Evolutionary conservation across 2,797 vertebrate species (phyloP).

Genomic region (Denticeps clupeoides): DNA sequence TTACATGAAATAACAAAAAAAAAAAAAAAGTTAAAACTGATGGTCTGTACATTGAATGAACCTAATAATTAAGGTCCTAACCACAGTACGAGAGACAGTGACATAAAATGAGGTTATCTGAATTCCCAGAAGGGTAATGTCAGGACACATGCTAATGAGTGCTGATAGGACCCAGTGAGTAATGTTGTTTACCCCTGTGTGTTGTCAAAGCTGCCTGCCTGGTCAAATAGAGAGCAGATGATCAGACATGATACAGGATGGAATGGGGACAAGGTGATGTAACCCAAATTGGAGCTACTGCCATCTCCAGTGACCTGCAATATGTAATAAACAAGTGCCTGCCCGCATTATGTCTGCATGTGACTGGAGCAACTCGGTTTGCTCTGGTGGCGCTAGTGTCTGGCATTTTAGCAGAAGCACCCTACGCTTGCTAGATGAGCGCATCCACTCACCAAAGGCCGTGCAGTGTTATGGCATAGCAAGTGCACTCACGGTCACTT

Average conservation of each 20-base stretch:
- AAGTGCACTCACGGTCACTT: too few relatives aligned
- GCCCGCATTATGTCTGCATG: background rate
- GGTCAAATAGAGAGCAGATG: background rate
- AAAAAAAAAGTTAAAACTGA: too few relatives aligned
- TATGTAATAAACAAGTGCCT: background rate
- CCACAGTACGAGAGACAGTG: too few relatives aligned
- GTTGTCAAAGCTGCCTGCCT: constrained; percentile 9
- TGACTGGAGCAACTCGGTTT: background rate
- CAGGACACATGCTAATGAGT: background rate
- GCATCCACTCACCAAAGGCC: too few relatives aligned
- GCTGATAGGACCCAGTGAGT: background rate
- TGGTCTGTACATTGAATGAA: too few relatives aligned
- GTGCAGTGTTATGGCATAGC: too few relatives aligned
- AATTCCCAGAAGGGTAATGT: background rate
- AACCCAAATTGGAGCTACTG: background rate
- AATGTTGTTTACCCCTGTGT: constrained; percentile 3
- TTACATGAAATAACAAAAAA: too few relatives aligned
- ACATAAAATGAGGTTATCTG: background rate
- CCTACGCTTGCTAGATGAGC: too few relatives aligned
- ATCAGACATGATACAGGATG: background rate
- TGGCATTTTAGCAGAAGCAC: background rate
- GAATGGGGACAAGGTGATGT: constrained; percentile 1
- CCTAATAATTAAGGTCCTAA: too few relatives aligned
- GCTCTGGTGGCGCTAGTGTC: background rate
- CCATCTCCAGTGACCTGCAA: background rate